Conservation (phyloP, 2,888 invertebrate species). For the Odontomyia ornata region DNA sequence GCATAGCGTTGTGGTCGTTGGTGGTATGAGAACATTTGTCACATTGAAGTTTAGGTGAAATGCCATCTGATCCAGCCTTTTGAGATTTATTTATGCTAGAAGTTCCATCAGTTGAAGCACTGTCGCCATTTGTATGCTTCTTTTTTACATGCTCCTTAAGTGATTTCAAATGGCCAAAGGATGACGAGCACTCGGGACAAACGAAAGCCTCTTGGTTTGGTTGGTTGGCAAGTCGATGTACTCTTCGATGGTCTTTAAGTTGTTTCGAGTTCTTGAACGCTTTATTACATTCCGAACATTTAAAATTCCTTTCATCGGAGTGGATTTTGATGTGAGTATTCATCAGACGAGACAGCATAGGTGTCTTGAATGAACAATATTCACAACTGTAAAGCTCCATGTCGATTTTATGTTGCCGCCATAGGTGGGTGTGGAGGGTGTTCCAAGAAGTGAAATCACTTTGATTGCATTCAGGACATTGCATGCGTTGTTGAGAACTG, state of each 20-base stretch:
- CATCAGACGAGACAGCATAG: slow-evolving; percentile 73
- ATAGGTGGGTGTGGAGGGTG: slow-evolving; percentile 79
- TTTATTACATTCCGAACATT: slow-evolving; percentile 75
- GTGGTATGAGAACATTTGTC: slow-evolving; percentile 76
- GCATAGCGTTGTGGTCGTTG: slow-evolving; percentile 82
- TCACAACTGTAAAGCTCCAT: slow-evolving; percentile 82
- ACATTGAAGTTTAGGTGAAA: slow-evolving; percentile 72
- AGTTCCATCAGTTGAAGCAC: slow-evolving; percentile 65
- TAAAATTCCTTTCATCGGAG: slow-evolving; percentile 70
- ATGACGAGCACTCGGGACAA: slow-evolving; percentile 64
- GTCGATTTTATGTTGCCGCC: slow-evolving; percentile 80
- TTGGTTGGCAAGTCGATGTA: slow-evolving; percentile 65
- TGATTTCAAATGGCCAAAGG: slow-evolving; percentile 61
- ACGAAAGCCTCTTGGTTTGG: slow-evolving; percentile 54
- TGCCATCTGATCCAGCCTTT: slow-evolving; percentile 53
- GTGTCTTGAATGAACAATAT: slow-evolving; percentile 78
- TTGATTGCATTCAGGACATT: slow-evolving; percentile 74
- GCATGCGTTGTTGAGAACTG: slow-evolving; percentile 51
- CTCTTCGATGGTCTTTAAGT: slow-evolving; percentile 77
- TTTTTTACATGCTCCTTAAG: slow-evolving; percentile 67
- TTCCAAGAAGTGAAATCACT: slow-evolving; percentile 70
- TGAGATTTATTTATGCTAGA: slow-evolving; percentile 55
- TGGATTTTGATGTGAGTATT: slow-evolving; percentile 82
- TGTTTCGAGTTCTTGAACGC: slow-evolving; percentile 83
- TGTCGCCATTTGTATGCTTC: slow-evolving; percentile 68